A percentile compares a stretch with the other conserved stretches of the same genome.
Conservation (phyloP, 1,140 invertebrate genomes). For the Hestina assimilis region DNA sequence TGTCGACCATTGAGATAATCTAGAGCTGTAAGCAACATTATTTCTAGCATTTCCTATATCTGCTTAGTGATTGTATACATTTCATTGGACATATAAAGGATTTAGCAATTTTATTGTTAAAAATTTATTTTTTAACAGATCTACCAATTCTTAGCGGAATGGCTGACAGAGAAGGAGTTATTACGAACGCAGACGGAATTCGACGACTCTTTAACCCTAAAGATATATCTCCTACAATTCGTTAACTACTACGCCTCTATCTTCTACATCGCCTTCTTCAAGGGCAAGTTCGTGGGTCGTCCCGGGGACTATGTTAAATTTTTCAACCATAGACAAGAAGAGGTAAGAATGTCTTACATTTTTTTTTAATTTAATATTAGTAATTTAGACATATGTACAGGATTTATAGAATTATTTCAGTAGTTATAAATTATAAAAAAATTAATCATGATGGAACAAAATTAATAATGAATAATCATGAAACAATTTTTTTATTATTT, state of each 20-base stretch:
- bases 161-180: constrained; percentile 96
- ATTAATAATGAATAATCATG: no score
- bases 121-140: constrained; percentile 76
- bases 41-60: no score
- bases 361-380: background rate
- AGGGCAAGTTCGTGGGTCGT: constrained; percentile 94
- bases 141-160: constrained; percentile 93
- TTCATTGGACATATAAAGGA: no score
- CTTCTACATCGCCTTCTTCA: constrained; percentile 99
- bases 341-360: constrained; percentile 78
- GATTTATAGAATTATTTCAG: no score
- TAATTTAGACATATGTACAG: constrained; percentile 10
- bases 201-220: constrained; percentile 97
- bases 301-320: constrained; percentile 88
- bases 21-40: no score
- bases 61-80: background rate
- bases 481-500: no score
- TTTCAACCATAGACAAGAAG: constrained; percentile 89
- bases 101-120: background rate
- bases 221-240: constrained; percentile 98
- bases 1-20: no score
- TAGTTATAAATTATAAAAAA: no score
- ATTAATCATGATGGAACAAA: no score
- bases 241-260: constrained; percentile 99
- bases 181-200: constrained; percentile 98